A percentile compares a stretch with the other conserved stretches of the same genome.
Conservation (phyloP, 1,140 invertebrate genomes). For the Anastatus disparis region DNA sequence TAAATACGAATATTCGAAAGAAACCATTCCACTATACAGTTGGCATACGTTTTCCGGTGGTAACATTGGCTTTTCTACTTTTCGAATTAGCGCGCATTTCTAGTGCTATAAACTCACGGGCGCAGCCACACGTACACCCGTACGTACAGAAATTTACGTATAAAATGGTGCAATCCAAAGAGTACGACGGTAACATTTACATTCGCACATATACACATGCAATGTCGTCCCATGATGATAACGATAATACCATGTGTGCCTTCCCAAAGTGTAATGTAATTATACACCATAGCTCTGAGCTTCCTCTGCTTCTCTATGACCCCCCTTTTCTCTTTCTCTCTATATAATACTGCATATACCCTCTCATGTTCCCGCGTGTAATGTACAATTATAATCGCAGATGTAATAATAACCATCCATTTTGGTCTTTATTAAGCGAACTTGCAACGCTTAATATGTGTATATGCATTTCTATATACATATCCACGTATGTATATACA, state of each 20-base stretch:
- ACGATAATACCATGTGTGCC: slow-evolving; percentile 38
- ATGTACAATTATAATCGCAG: slow-evolving; percentile 38
- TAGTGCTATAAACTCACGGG: not conserved
- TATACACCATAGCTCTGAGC: slow-evolving; percentile 9
- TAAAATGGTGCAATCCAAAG: no score
- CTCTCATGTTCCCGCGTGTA: slow-evolving; percentile 38
- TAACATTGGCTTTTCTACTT: slow-evolving; percentile 17
- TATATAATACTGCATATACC: no score
- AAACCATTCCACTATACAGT: no score
- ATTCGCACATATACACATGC: not conserved
- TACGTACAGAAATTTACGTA: not conserved
- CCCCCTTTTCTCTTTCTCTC: no score
- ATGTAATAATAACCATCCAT: slow-evolving; percentile 35
- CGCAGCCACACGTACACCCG: not conserved
- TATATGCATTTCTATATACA: no score
- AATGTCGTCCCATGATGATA: slow-evolving; percentile 37
- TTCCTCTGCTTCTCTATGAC: no score
- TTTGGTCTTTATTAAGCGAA: slow-evolving; percentile 20
- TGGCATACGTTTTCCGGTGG: no score
- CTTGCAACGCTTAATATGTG: not conserved
- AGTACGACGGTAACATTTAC: no score
- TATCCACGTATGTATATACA: no score
- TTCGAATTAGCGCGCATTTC: slow-evolving; percentile 7
- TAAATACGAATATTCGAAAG: no score
- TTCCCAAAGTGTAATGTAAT: slow-evolving; percentile 41